These are phyloP conservation scores for Erythrocercus mccallii DNA, from an alignment of 2,113 vertebrate genomes.

Conservation along the genomic window DNA sequence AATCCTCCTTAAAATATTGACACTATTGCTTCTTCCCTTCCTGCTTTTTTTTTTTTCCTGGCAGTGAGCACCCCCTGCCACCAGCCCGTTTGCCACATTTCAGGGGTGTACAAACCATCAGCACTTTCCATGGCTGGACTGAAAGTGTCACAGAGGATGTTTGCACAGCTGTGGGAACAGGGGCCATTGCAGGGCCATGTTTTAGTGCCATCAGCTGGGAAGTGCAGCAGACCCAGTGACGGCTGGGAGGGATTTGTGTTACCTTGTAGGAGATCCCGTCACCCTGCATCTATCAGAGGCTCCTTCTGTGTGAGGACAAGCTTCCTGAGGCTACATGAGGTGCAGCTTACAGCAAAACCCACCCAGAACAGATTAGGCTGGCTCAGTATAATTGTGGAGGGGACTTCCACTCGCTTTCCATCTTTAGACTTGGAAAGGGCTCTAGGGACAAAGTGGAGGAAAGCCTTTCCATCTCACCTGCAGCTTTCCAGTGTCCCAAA, in stretches of 20 bases:
- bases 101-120: background rate
- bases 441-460: background rate
- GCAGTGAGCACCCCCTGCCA: background rate
- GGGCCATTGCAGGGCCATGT: background rate
- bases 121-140: background rate
- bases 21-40: background rate
- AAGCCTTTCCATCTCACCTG: background rate
- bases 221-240: background rate
- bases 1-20: background rate
- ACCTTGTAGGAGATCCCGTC: background rate
- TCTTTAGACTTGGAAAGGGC: background rate
- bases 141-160: background rate
- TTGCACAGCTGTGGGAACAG: conserved; percentile 36
- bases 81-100: background rate
- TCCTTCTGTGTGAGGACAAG: background rate
- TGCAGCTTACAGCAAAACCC: background rate
- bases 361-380: background rate
- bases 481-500: background rate
- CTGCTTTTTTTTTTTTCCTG: background rate
- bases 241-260: background rate
- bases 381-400: background rate
- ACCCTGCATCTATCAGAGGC: background rate
- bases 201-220: background rate
- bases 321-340: background rate
- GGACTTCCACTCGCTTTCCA: fast-evolving